These are phyloP conservation scores for Mus minutoides DNA, from an alignment of 2,797 vertebrate species.

Conservation along the genomic window DNA sequence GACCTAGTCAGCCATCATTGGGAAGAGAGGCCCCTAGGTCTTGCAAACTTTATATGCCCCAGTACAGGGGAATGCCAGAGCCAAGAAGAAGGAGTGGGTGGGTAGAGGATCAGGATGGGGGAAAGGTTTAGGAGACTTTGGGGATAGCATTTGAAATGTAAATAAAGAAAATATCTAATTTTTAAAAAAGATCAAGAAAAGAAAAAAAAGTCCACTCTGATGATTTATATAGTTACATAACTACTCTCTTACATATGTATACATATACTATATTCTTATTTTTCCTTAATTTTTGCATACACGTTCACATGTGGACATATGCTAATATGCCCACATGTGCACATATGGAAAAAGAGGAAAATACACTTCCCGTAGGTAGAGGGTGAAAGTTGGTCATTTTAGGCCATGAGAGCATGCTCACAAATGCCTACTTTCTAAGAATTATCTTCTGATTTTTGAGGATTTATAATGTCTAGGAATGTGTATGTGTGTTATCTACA, in stretches of 20 bases:
- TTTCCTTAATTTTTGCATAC: neutral
- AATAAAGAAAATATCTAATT: too few relatives aligned
- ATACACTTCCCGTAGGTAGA: neutral
- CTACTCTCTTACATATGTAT: neutral
- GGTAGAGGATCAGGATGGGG: too few relatives aligned
- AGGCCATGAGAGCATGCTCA: neutral
- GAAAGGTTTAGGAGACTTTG: too few relatives aligned
- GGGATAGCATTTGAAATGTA: too few relatives aligned
- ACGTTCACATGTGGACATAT: neutral
- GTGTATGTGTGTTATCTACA: neutral
- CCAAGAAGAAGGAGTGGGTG: too few relatives aligned
- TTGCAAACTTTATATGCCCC: too few relatives aligned
- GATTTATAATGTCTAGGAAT: too few relatives aligned
- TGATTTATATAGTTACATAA: neutral
- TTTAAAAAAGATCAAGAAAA: neutral
- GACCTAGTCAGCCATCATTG: too few relatives aligned
- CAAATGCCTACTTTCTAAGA: neutral
- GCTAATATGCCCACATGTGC: neutral
- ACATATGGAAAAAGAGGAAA: neutral
- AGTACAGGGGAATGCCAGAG: too few relatives aligned
- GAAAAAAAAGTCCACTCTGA: neutral
- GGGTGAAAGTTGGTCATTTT: neutral
- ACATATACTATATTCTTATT: neutral
- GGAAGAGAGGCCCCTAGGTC: too few relatives aligned
- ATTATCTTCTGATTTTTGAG: neutral